phyloP scores from a whole-genome alignment of 2,113 vertebrate genomes.

The Zosterops borbonicus region DNA sequence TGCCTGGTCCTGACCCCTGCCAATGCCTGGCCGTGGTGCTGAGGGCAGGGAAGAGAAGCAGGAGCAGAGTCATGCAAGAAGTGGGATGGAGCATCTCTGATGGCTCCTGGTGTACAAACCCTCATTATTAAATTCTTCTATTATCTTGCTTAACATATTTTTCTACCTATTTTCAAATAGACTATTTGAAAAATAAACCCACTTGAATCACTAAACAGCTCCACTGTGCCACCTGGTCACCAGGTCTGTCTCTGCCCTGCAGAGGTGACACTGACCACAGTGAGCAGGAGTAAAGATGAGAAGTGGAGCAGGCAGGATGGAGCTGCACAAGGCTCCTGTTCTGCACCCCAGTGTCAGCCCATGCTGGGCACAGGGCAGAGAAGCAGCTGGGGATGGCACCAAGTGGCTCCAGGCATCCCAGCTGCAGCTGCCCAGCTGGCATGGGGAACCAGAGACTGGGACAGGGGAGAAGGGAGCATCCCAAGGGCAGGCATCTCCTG shows the following conservation, averaged over 20 bases:
- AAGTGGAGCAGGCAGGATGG: not conserved
- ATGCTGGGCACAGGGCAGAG: not conserved
- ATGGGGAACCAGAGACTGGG: not conserved
- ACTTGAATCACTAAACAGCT: not conserved
- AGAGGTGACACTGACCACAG: not conserved
- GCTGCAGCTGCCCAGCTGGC: conserved; percentile 21
- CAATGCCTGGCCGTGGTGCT: not conserved
- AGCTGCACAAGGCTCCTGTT: fast-evolving
- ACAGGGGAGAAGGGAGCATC: not conserved
- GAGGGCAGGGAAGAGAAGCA: not conserved
- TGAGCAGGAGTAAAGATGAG: fast-evolving
- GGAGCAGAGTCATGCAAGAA: fast-evolving
- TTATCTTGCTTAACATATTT: no score
- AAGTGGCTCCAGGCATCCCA: not conserved
- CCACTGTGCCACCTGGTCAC: fast-evolving
- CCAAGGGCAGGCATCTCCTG: not conserved
- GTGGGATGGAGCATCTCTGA: not conserved
- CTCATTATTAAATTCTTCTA: no score
- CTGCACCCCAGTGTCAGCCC: not conserved
- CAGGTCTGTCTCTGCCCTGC: not conserved
- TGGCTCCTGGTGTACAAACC: no score
- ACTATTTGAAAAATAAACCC: no score
- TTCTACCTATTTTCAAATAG: no score
- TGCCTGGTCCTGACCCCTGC: not conserved
- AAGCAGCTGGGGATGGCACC: not conserved